Base-by-base conservation (phyloP, 2,113 vertebrate species). In the Suncus etruscus region DNA sequence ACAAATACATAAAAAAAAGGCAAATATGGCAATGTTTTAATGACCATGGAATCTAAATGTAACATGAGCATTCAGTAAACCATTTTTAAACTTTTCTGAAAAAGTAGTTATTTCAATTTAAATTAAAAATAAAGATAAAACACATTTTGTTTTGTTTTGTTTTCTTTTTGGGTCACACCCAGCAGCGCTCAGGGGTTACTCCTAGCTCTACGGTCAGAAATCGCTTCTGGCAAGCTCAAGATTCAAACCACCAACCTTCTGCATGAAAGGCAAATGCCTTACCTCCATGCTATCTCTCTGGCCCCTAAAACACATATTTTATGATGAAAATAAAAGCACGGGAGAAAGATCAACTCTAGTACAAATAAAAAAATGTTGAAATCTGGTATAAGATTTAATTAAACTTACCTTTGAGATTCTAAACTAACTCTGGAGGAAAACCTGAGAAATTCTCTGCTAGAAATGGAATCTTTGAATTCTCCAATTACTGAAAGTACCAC, bases 401-500 rank as follows among this genome's bases (percentile, higher is more conserved):
- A 51, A 27, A 20, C 16, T 92, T 98, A 99, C 99, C 99, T 97
- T 94, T 97, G 95, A 1, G 82, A 91, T 77, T 97, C 96, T 16
- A 97, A 79, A 15, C 20, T 76, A 58, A 1, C 6, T 47, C 77
- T 92, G 20, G 94, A 80, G 92, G 94, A 92, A 22, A 97, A 90
- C 39, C 95, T 95, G 94, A 93, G 75, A 69, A 89, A 94, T 89
- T 97, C 97, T 45, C 32, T 65, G 66, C 92, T 78, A 69, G 20
- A 87, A 91, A n/a, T 0, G 0, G 84, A 92, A 86, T 96, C 95
- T 24, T 94, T 95, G 39, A 96, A 91, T 87, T 96, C 97, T 72
- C 98, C 98, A 45, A 98, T 79, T 82, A 99, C 95, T 18, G 97
- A 98, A 89, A 99, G 97, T 47, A 97, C 95, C 86, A 99, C 94